Evolutionary conservation across 2,113 vertebrate species (phyloP).

Genomic region (Amphiprion percula): DNA sequence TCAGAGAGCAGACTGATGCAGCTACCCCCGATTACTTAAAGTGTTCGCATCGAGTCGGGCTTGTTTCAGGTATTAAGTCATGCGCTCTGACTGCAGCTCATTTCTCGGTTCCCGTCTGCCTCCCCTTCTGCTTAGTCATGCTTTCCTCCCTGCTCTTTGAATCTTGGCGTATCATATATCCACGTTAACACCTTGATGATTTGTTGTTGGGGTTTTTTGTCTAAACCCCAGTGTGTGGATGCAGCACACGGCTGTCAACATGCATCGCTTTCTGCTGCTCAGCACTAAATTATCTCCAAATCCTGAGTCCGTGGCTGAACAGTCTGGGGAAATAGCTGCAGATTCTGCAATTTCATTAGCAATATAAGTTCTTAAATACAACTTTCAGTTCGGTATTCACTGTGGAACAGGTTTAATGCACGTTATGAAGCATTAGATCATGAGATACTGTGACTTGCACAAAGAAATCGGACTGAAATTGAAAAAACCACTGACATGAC

Average conservation of each 20-base stretch:
- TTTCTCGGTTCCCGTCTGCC: constrained; percentile 43
- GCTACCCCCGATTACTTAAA: constrained; percentile 39
- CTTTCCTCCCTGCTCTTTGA: constrained; percentile 12
- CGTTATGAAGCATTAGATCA: no score
- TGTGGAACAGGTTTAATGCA: no score
- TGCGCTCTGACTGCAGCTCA: constrained; percentile 48
- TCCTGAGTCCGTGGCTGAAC: not conserved
- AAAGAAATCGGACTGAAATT: no score
- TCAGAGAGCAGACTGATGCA: constrained; percentile 28
- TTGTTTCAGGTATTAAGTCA: constrained; percentile 50
- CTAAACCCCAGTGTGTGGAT: not conserved
- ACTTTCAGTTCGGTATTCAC: no score
- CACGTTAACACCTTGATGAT: constrained; percentile 31
- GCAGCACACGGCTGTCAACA: constrained; percentile 16
- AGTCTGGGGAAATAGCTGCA: no score
- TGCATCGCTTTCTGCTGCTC: not conserved
- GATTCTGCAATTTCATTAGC: no score
- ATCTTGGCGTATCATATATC: constrained; percentile 26
- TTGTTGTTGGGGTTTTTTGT: not conserved
- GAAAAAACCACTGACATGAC: no score
- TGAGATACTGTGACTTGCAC: no score
- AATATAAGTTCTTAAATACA: no score
- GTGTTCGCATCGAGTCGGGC: constrained; percentile 24
- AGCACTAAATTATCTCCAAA: not conserved
- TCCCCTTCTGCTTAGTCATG: constrained; percentile 48